Conservation (phyloP, 64 coral and sea anemone genomes). For the Pachyseris speciosa region DNA sequence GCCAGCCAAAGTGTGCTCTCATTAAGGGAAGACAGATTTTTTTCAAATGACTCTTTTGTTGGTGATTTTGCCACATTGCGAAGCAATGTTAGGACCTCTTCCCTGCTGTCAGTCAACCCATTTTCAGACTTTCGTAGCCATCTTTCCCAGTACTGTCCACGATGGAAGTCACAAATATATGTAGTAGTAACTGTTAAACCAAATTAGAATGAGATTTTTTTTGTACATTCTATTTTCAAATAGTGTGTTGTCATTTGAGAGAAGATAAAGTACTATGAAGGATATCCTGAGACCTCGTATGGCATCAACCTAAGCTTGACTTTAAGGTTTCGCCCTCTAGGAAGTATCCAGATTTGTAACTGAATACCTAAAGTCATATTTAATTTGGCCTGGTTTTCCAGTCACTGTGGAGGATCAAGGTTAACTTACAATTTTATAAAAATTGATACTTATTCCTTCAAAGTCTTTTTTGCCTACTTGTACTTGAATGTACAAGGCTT, state of each 20-base stretch:
- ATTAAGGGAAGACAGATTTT: conserved; percentile 66
- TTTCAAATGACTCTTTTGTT: conserved; percentile 62
- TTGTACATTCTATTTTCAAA: not conserved
- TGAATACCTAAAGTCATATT: not conserved
- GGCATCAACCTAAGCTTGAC: not conserved
- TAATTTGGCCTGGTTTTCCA: not conserved
- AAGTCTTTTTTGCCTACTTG: not conserved
- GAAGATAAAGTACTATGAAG: not conserved
- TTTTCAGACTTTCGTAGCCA: conserved; percentile 73
- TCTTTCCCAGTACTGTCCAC: conserved; percentile 74
- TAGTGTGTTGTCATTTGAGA: too few species aligned
- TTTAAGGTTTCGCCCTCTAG: not conserved
- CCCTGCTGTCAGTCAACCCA: conserved; percentile 56
- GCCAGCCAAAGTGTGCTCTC: conserved; percentile 60
- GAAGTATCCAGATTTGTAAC: conserved; percentile 1
- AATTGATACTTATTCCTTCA: too few species aligned
- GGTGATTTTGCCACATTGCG: conserved; percentile 72
- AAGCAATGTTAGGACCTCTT: conserved; percentile 68
- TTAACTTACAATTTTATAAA: too few species aligned
- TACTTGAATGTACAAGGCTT: too few species aligned
- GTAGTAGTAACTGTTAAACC: conserved; percentile 59
- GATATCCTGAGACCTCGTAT: not conserved
- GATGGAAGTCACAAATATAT: conserved; percentile 88
- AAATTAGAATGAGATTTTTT: not conserved
- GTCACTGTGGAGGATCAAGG: too few species aligned